These are phyloP conservation scores for Selene dorsalis DNA, from an alignment of 2,797 vertebrate genomes.

Conservation along the genomic window DNA sequence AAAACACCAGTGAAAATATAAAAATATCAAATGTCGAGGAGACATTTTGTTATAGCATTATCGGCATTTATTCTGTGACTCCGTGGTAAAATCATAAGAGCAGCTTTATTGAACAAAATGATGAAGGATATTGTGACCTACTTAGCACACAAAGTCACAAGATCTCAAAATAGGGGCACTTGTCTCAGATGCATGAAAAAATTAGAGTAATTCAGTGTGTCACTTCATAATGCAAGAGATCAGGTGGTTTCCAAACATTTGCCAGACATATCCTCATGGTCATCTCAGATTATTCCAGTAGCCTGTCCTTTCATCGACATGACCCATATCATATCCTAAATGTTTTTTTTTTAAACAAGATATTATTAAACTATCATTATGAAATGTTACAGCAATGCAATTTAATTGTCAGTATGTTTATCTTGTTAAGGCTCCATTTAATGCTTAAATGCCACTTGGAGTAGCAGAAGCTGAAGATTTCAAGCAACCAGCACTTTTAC, in stretches of 20 bases:
- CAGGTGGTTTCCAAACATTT: not conserved
- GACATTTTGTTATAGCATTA: not conserved
- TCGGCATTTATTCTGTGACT: not conserved
- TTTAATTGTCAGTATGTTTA: not conserved
- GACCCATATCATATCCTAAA: not conserved
- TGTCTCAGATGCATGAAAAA: not conserved
- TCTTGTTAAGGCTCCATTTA: no score
- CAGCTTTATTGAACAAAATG: not conserved
- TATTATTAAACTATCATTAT: no score
- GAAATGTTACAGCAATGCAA: not conserved
- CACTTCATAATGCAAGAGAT: conserved; percentile 2
- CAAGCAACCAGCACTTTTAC: no score
- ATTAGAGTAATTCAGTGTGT: not conserved
- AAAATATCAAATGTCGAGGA: not conserved
- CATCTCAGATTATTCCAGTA: no score
- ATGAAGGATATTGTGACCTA: not conserved
- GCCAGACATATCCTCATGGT: not conserved
- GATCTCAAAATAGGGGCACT: not conserved
- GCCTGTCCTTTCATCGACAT: not conserved
- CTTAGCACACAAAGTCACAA: not conserved
- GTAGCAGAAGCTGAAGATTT: no score
- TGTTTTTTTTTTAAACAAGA: no score
- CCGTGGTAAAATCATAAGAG: not conserved
- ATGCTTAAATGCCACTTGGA: no score
- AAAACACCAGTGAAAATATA: not conserved